Conservation (phyloP, 2,797 vertebrate genomes). For the Bovichtus diacanthus region DNA sequence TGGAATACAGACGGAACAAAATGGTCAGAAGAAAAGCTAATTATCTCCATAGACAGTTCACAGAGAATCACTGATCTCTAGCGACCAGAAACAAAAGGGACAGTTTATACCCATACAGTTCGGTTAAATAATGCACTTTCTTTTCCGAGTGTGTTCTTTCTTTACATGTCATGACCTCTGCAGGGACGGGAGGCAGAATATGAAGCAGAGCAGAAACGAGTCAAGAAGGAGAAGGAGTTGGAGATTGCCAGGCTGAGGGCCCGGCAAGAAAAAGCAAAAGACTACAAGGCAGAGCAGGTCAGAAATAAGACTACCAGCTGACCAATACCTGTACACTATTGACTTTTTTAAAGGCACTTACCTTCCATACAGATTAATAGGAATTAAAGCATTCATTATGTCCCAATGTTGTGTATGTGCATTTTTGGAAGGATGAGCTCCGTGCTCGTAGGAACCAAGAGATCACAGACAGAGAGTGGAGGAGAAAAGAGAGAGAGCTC, state of each 20-base stretch:
- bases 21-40: slow-evolving; percentile 77
- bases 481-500: slow-evolving; percentile 86
- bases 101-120: not conserved
- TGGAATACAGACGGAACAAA: slow-evolving; percentile 88
- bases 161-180: slow-evolving; percentile 4
- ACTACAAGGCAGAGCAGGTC: slow-evolving; percentile 91
- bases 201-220: slow-evolving; percentile 87
- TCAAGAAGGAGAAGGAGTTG: slow-evolving; percentile 90
- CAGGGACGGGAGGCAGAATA: slow-evolving; percentile 89
- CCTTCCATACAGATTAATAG: not conserved
- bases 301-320: slow-evolving; percentile 9
- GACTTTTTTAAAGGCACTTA: not conserved
- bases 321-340: not conserved
- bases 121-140: not conserved
- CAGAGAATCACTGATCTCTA: not conserved
- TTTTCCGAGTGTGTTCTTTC: not conserved
- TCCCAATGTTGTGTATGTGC: not conserved
- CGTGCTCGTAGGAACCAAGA: slow-evolving; percentile 91
- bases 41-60: not conserved
- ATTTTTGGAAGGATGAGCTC: slow-evolving; percentile 87
- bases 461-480: slow-evolving; percentile 88
- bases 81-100: not conserved
- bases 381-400: not conserved
- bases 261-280: slow-evolving; percentile 87
- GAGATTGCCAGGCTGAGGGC: slow-evolving; percentile 88